A percentile compares a stretch with the other conserved stretches of the same genome.
Evolutionary conservation across 2,113 vertebrate genomes (phyloP).

Genomic region (Calidris pugnax): DNA sequence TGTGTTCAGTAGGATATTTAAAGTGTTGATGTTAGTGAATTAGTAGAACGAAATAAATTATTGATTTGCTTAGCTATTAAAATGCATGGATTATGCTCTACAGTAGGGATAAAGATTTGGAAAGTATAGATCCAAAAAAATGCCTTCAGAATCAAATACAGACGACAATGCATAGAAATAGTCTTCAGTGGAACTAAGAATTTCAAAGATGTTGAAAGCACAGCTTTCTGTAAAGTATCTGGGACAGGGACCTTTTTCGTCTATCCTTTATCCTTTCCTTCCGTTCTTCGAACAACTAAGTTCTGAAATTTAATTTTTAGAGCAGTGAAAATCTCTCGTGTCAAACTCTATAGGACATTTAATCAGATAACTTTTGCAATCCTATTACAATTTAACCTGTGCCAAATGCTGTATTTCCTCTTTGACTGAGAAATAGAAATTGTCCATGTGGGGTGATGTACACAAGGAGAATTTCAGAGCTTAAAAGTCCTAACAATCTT

Average conservation of each 20-base stretch:
- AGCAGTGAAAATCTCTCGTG: background rate
- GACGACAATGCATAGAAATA: background rate
- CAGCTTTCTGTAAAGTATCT: background rate
- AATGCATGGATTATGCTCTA: background rate
- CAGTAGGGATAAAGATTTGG: background rate
- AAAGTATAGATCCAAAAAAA: background rate
- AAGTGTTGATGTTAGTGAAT: background rate
- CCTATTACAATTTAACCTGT: background rate
- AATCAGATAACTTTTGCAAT: conserved; percentile 2
- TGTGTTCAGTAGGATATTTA: background rate
- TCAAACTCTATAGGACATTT: background rate
- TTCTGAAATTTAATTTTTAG: conserved; percentile 36
- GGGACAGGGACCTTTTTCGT: background rate
- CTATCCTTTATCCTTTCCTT: background rate
- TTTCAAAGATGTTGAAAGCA: background rate
- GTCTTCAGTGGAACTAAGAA: background rate
- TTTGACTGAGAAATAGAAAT: background rate
- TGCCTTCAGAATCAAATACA: background rate
- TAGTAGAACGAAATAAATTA: background rate
- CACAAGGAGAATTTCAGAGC: background rate
- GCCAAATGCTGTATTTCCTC: background rate
- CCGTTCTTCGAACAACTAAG: background rate
- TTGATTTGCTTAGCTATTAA: background rate
- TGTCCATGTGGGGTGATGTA: background rate
- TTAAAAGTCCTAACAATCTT: background rate